phyloP scores from a whole-genome alignment of 2,888 invertebrate genomes.

The Cabera pusaria region DNA sequence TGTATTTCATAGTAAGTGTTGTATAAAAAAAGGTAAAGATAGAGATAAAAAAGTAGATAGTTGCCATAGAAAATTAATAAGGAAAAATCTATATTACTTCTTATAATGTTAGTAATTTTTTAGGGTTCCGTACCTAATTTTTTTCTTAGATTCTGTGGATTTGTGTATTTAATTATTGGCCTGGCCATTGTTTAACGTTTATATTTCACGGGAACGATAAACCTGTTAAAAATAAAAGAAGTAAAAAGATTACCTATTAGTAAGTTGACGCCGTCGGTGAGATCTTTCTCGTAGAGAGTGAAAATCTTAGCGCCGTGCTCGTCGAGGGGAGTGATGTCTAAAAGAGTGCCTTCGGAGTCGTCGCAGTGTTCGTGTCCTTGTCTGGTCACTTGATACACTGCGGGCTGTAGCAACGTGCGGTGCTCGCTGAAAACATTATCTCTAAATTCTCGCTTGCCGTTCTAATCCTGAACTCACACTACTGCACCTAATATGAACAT shows the following conservation, averaged over 20 bases:
- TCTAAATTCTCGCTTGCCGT: slow-evolving; percentile 7
- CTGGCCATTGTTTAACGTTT: slow-evolving; percentile 25
- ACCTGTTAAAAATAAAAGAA: slow-evolving; percentile 9
- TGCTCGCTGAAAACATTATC: slow-evolving; percentile 63
- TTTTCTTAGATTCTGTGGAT: too few relatives aligned
- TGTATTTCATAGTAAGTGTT: too few relatives aligned
- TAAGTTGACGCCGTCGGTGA: slow-evolving; percentile 88
- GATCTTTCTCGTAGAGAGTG: slow-evolving; percentile 88
- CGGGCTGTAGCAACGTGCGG: slow-evolving; percentile 80
- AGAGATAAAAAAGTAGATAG: too few relatives aligned
- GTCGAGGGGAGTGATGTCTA: slow-evolving; percentile 87
- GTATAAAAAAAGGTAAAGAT: too few relatives aligned
- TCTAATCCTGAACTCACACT: slow-evolving; percentile 25
- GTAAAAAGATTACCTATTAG: slow-evolving; percentile 81
- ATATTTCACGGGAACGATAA: slow-evolving; percentile 29
- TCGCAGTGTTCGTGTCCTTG: slow-evolving; percentile 89
- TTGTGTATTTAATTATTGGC: not conserved
- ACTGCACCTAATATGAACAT: slow-evolving; percentile 30
- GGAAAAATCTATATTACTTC: too few relatives aligned
- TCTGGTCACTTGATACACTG: slow-evolving; percentile 88
- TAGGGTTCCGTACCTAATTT: too few relatives aligned
- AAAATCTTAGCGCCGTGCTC: slow-evolving; percentile 86
- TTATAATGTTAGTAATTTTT: too few relatives aligned
- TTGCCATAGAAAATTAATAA: too few relatives aligned
- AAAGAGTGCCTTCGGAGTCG: slow-evolving; percentile 86